These are phyloP conservation scores for Eudyptes chrysolophus DNA, from an alignment of 2,113 vertebrate species.

Conservation along the genomic window DNA sequence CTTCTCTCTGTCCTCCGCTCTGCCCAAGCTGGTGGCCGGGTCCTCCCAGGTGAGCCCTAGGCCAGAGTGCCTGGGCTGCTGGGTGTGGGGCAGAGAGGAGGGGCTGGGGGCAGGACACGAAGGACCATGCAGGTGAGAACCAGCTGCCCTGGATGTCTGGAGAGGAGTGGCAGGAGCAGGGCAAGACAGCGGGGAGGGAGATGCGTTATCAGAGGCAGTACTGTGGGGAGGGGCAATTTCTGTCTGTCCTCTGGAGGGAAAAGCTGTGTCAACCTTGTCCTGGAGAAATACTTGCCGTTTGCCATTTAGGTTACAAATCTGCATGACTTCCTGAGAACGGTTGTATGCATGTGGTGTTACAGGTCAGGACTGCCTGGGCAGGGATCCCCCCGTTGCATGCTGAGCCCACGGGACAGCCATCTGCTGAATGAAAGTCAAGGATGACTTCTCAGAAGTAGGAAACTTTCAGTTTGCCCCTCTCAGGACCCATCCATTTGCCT, in stretches of 20 bases:
- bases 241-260: neutral
- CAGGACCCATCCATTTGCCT: neutral
- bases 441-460: neutral
- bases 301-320: neutral
- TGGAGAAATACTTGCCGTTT: neutral
- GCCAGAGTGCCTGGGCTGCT: too few relatives aligned
- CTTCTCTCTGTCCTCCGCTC: neutral
- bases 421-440: neutral
- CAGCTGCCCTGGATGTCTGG: neutral
- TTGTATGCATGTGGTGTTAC: neutral
- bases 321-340: neutral
- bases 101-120: neutral
- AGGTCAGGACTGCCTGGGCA: neutral
- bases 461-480: neutral
- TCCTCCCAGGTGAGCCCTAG: neutral
- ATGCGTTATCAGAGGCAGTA: neutral
- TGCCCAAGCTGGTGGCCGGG: neutral
- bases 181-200: neutral
- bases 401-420: neutral
- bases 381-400: neutral
- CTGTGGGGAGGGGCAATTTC: neutral
- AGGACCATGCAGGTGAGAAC: neutral
- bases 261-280: neutral
- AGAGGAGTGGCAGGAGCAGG: neutral
- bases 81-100: neutral